Evolutionary conservation across 2,888 invertebrate species (phyloP), one percentile per base, ranked within the genome.

Genomic region (Polylopha cassiicola): DNA sequence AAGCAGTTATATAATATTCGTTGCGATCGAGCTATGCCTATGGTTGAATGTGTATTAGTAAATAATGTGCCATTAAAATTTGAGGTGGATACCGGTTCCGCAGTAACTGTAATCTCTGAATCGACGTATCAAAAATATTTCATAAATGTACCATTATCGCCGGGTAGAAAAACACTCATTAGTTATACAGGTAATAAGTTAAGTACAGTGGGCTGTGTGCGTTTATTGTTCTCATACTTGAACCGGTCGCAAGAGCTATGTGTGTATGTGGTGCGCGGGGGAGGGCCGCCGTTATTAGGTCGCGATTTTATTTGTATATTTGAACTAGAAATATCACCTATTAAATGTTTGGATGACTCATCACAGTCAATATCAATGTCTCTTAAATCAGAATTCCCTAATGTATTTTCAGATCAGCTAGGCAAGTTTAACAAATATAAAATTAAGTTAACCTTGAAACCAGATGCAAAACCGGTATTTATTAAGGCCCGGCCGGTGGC

Each of bases 101-200:
- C 52, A 0, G 52, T 52, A 0, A 52, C 47, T 1, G 45, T 43
- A 0, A 50, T 55, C 6, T 47, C 50, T 0, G 37, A 47, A 15
- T 2, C 5, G 2, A 39, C 17, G 1, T 48, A 49, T 17, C 34
- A 42, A 14, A 33, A 0, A 3, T 8, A 48, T 46, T 53, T 55
- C 14, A 39, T 18, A 4, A 9, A 43, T 13, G 24, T 52, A 16
- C 50, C 50, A 26, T 44, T 53, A 28, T 37, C 32, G 8, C 4
- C 4, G 2, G 39, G 44, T 1, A 38, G 8, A 1, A 50, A 49
- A 37, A 11, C 13, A 2, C 38, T 50, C n/a, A 17, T 36, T 11
- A 34, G 30, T 1, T 53, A 53, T 11, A 47, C 47, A 0, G 55
- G 53, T 3, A 26, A 32, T 5, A 20, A 16, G 1, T 44, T 55